Evolutionary conservation across 30 jellyfish, hydroid and myxozoan species (phyloP).

Genomic region (Hydra vulgaris): DNA sequence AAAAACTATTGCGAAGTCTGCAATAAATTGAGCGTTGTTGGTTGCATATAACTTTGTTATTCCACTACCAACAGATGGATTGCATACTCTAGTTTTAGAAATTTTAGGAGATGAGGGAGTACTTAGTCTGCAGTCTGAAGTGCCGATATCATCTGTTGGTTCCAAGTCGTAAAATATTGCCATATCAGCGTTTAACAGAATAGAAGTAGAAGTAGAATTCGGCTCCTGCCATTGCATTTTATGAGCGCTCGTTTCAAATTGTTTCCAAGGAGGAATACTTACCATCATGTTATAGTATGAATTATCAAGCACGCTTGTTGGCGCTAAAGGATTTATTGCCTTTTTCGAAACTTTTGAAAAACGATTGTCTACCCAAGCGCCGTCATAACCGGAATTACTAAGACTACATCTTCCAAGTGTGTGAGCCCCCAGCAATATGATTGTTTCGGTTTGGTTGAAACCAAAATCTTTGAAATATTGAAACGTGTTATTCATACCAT

Average conservation of each 20-base stretch:
- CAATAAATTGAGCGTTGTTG: not conserved
- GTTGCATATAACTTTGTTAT: not conserved
- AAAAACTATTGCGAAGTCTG: conserved; percentile 1
- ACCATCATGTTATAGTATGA: not conserved
- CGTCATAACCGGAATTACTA: conserved; percentile 12
- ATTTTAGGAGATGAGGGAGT: no score
- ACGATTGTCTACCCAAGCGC: conserved; percentile 9
- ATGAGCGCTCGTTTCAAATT: not conserved
- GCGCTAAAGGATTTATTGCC: not conserved
- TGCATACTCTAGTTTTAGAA: no score
- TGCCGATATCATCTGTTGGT: not conserved
- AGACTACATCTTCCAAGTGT: conserved; percentile 10
- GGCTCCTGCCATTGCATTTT: conserved; percentile 22
- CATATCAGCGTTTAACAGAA: conserved; percentile 10
- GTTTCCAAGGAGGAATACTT: conserved; percentile 4
- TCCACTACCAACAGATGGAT: not conserved
- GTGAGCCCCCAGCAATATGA: conserved; percentile 18
- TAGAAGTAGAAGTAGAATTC: not conserved
- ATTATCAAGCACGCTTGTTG: not conserved
- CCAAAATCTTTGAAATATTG: conserved; percentile 8
- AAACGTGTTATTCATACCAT: not conserved
- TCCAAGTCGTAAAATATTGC: conserved; percentile 6
- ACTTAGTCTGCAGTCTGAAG: not conserved
- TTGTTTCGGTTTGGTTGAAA: conserved; percentile 1
- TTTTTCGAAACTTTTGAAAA: not conserved